These are phyloP conservation scores for Neogobius melanostomus DNA, from an alignment of 2,113 vertebrate genomes.

Conservation along the genomic window DNA sequence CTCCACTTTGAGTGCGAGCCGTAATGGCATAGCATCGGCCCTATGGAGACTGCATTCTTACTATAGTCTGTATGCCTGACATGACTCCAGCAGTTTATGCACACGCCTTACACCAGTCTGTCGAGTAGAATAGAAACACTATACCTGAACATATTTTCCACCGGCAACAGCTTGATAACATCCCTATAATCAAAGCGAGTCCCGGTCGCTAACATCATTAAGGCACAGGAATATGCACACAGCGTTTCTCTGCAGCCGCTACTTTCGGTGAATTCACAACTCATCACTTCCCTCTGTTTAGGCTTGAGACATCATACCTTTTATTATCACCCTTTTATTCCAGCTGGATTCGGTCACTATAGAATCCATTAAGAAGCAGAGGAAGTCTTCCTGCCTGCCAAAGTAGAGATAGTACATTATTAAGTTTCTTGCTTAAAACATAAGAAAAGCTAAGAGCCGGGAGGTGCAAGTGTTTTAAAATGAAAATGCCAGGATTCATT, in stretches of 20 bases:
- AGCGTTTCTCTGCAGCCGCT: conserved; percentile 27
- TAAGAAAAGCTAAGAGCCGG: too few relatives aligned
- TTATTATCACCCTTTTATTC: background rate
- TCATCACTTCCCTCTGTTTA: conserved; percentile 29
- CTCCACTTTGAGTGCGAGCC: too few relatives aligned
- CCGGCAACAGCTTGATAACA: conserved; percentile 31
- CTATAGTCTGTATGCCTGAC: background rate
- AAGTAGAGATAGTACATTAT: too few relatives aligned
- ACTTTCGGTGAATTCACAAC: conserved; percentile 6
- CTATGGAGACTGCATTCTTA: too few relatives aligned
- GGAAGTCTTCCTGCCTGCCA: background rate
- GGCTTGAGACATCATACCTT: background rate
- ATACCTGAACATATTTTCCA: conserved; percentile 17
- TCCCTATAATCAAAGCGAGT: conserved; percentile 28
- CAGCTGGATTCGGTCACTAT: background rate
- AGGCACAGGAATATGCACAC: conserved; percentile 19
- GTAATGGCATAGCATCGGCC: too few relatives aligned
- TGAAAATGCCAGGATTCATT: too few relatives aligned
- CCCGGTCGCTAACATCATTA: conserved; percentile 44
- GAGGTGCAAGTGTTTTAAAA: too few relatives aligned
- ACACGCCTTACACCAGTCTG: background rate
- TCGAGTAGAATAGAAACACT: conserved; percentile 27
- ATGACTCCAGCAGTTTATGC: background rate
- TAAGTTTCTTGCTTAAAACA: too few relatives aligned
- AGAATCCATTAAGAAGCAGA: background rate